These are phyloP conservation scores for Mayetiola destructor DNA, from an alignment of 2,888 invertebrate species.

Conservation along the genomic window DNA sequence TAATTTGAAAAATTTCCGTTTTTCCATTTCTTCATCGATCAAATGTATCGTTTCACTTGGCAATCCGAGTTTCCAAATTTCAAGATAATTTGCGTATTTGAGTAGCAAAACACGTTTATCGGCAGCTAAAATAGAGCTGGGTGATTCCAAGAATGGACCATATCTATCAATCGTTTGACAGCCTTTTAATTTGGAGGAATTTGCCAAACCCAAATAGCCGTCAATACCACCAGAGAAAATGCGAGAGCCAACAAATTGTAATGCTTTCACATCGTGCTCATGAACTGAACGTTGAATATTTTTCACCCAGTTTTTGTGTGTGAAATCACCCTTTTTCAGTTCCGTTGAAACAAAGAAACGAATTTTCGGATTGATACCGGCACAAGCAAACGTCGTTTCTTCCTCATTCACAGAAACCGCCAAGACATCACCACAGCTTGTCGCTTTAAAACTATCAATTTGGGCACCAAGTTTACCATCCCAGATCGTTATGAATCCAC, in stretches of 20 bases:
- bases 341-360: constrained; percentile 55
- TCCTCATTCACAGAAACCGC: constrained; percentile 56
- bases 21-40: constrained; percentile 23
- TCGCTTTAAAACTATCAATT: constrained; percentile 62
- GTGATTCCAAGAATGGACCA: constrained; percentile 53
- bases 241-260: constrained; percentile 44
- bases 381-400: constrained; percentile 54
- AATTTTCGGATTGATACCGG: constrained; percentile 72
- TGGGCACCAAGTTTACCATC: constrained; percentile 66
- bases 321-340: constrained; percentile 38
- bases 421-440: constrained; percentile 69
- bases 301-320: constrained; percentile 63
- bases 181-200: constrained; percentile 38
- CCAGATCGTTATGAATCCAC: constrained; percentile 78
- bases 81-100: constrained; percentile 46
- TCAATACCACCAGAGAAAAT: constrained; percentile 71
- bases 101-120: constrained; percentile 43
- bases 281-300: constrained; percentile 66
- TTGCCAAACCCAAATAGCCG: constrained; percentile 60
- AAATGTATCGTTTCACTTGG: constrained; percentile 24
- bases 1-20: constrained; percentile 19
- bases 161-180: constrained; percentile 42
- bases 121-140: constrained; percentile 41
- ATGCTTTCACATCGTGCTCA: constrained; percentile 70
- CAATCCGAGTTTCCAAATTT: constrained; percentile 47